Conservation (phyloP, 2,113 vertebrate genomes). For the Tiliqua scincoides region DNA sequence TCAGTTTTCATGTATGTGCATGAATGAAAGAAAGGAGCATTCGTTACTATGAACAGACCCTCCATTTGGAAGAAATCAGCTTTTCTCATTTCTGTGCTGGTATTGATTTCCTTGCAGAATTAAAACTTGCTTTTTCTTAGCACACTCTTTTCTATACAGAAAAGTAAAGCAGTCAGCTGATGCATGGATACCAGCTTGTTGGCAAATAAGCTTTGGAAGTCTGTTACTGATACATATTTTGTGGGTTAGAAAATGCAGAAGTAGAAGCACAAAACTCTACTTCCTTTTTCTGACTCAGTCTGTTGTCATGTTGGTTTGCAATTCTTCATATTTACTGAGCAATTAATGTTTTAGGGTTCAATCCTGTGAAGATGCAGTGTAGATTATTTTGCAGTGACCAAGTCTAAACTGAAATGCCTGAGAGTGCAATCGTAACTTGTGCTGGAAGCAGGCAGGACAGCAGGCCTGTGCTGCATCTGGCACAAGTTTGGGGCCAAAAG, state of each 20-base stretch:
- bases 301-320: neutral
- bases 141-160: neutral
- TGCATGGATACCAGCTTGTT: neutral
- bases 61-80: neutral
- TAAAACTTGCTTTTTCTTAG: neutral
- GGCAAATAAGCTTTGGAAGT: neutral
- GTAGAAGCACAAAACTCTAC: neutral
- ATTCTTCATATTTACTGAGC: neutral
- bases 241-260: slow-evolving; percentile 28
- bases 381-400: neutral
- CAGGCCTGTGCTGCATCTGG: no score
- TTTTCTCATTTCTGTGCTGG: neutral
- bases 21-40: no score
- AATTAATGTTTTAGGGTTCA: neutral
- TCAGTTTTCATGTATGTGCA: no score
- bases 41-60: no score
- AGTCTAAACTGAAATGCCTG: neutral
- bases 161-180: neutral
- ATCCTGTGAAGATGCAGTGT: neutral
- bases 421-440: no score
- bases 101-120: neutral
- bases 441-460: no score
- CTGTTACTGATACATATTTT: neutral
- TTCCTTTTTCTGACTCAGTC: slow-evolving; percentile 12
- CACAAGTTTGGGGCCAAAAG: no score